phyloP scores from a whole-genome alignment of 2,797 vertebrate species.

The Chelon labrosus region DNA sequence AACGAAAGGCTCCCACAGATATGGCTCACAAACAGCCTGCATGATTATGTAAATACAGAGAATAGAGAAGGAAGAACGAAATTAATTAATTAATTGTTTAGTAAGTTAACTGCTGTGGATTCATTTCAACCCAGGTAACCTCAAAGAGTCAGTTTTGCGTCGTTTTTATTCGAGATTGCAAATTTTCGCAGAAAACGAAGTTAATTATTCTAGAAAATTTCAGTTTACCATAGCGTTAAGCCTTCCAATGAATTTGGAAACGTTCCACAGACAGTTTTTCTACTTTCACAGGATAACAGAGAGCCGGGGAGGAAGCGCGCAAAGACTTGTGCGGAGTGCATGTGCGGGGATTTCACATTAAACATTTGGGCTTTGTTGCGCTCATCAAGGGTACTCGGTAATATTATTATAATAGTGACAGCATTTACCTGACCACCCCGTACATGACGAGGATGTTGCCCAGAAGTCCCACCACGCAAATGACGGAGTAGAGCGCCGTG shows the following conservation, averaged over 20 bases:
- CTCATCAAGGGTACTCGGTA: neutral
- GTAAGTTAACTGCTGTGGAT: too few relatives aligned
- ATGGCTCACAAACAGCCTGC: too few relatives aligned
- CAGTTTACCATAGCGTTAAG: neutral
- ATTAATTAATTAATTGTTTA: too few relatives aligned
- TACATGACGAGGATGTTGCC: constrained; percentile 93
- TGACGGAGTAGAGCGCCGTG: constrained; percentile 91
- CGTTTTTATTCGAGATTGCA: neutral
- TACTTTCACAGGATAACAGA: neutral
- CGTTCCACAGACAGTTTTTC: neutral
- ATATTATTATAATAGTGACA: neutral
- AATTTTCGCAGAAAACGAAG: neutral
- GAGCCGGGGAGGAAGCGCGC: neutral
- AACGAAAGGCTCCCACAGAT: too few relatives aligned
- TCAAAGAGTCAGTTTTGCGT: neutral
- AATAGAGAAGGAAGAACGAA: too few relatives aligned
- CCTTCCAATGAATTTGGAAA: neutral
- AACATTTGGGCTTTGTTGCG: neutral
- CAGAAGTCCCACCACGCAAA: constrained; percentile 92
- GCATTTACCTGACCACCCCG: constrained; percentile 89
- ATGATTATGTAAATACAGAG: too few relatives aligned
- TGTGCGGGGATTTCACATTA: neutral
- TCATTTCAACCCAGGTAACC: neutral
- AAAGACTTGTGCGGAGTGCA: neutral
- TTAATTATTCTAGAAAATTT: neutral